Base-by-base conservation (phyloP, 2,888 invertebrate genomes). In the Autographa pulchrina region DNA sequence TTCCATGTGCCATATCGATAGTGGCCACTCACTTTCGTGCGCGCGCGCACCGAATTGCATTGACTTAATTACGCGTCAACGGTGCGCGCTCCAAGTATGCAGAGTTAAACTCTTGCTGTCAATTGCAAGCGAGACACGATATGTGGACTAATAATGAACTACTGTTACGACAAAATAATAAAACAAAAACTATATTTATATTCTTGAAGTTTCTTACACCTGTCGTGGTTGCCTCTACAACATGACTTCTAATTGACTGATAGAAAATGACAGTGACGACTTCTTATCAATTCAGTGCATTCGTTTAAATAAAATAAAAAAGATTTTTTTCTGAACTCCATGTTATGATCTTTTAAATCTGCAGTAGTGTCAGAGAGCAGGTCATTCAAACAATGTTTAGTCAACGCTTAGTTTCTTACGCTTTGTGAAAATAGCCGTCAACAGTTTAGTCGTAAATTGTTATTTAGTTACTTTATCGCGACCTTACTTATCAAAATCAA, bases 1-100 rank as follows among this genome's bases (percentile, higher is more conserved):
- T 90, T 91, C 90, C 89, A 88, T 88, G 88, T 89, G 89, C 92
- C 92, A 92, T 92, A 93, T 92, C 88, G 89, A 90, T 90, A 86
- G 87, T 83, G 86, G 85, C 92, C 91, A 92, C 91, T 94, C 92
- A 92, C 93, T 94, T 92, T 93, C 92, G 89, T 91, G 88, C 89
- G 91, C 83, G 85, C 85, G 89, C 92, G 90, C 88, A 87, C 86
- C 81, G 90, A 88, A 90, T 91, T 81, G 86, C 90, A 91, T 90
- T 88, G 89, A 90, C 89, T 91, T 91, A 89, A 91, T 92, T 91
- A 91, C 83, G 83, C 80, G 68, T 73, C 76, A 79, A 76, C 75
- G 67, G 82, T 76, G 83, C 83, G 81, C 82, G 80, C 74, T 80
- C 81, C 67, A 75, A 61, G 68, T 80, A 77, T 77, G 76, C 71